A percentile compares a stretch with the other conserved stretches of the same genome.
Evolutionary conservation across 2,888 invertebrate species (phyloP).

Genomic region (Himalopsyche japonica): DNA sequence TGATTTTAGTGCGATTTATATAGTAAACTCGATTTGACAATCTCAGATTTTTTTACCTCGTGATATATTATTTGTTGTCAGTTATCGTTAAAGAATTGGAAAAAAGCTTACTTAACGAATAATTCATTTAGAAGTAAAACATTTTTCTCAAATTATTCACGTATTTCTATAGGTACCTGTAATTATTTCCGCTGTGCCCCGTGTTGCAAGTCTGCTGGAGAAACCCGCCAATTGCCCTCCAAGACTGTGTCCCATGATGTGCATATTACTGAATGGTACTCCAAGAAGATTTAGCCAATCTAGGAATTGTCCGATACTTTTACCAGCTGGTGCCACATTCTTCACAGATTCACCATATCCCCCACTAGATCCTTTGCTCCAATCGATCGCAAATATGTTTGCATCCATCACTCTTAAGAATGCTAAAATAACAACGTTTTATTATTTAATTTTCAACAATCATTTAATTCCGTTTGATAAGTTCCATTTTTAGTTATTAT

Average conservation of each 20-base stretch:
- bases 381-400: constrained; percentile 55
- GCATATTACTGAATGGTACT: constrained; percentile 46
- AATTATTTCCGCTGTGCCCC: constrained; percentile 47
- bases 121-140: too few relatives aligned
- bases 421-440: constrained; percentile 1
- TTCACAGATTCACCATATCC: constrained; percentile 49
- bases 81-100: too few relatives aligned
- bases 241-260: constrained; percentile 54
- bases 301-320: constrained; percentile 47
- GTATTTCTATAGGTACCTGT: constrained; percentile 46
- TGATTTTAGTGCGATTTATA: too few relatives aligned
- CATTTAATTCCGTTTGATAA: too few relatives aligned
- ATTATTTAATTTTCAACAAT: neutral
- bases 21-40: too few relatives aligned
- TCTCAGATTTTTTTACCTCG: too few relatives aligned
- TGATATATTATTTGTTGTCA: too few relatives aligned
- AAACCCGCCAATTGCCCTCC: constrained; percentile 53
- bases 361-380: constrained; percentile 49
- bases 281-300: constrained; percentile 47
- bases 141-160: too few relatives aligned
- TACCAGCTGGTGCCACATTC: constrained; percentile 47
- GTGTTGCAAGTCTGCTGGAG: constrained; percentile 47
- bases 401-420: constrained; percentile 43
- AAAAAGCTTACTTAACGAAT: too few relatives aligned
- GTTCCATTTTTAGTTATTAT: too few relatives aligned